These are phyloP conservation scores for Zophobas morio DNA, from an alignment of 1,140 invertebrate species.

Conservation along the genomic window DNA sequence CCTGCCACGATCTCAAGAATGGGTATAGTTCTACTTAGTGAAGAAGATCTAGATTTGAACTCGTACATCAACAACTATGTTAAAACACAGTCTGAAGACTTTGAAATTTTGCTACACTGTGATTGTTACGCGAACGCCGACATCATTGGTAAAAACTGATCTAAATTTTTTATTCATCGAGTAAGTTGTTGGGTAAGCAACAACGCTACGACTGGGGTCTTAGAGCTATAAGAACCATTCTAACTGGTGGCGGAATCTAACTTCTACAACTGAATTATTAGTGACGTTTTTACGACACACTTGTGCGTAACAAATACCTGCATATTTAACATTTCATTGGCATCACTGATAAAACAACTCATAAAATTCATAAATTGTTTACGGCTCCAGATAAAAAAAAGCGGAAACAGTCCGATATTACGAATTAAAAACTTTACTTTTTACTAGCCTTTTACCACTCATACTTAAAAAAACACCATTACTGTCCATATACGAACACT, in stretches of 20 bases:
- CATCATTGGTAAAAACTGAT: conserved; percentile 84
- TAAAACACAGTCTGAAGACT: conserved; percentile 68
- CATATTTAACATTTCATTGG: too few relatives aligned
- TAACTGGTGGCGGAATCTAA: conserved; percentile 75
- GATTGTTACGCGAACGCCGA: conserved; percentile 87
- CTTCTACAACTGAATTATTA: too few relatives aligned
- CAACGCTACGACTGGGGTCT: conserved; percentile 99
- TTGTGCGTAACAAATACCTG: too few relatives aligned
- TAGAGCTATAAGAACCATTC: conserved; percentile 91
- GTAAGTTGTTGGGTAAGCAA: conserved; percentile 86
- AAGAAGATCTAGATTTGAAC: conserved; percentile 77
- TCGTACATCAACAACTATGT: conserved; percentile 72
- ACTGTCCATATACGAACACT: too few relatives aligned
- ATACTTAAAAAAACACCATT: too few relatives aligned
- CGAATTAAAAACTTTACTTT: too few relatives aligned
- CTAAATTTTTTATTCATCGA: conserved; percentile 83
- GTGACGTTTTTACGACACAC: too few relatives aligned
- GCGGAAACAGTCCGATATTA: too few relatives aligned
- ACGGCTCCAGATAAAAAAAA: too few relatives aligned
- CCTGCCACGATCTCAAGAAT: conserved; percentile 98
- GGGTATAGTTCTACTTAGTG: conserved; percentile 93
- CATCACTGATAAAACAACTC: too few relatives aligned
- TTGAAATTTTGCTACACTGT: conserved; percentile 85
- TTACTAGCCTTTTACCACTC: too few relatives aligned
- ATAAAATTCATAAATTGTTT: too few relatives aligned